phyloP scores from a whole-genome alignment of 2,797 vertebrate genomes.

The Tiaroga cobitis region DNA sequence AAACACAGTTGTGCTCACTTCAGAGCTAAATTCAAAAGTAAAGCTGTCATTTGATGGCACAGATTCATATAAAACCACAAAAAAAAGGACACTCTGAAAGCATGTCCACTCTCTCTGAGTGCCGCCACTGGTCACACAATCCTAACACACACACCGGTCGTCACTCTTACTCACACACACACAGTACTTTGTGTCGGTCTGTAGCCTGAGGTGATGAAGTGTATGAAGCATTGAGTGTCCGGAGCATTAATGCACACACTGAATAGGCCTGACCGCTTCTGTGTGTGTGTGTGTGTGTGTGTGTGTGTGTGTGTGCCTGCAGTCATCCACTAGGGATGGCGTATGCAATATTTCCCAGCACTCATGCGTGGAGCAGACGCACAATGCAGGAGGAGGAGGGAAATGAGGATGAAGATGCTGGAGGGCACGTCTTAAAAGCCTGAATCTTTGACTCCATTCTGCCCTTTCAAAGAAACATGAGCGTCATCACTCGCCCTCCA shows the following conservation, averaged over 20 bases:
- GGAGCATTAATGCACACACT: constrained; percentile 32
- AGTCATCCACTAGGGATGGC: constrained; percentile 49
- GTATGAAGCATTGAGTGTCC: constrained; percentile 49
- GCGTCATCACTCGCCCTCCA: neutral
- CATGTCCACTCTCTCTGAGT: neutral
- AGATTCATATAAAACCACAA: neutral
- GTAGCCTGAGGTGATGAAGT: constrained; percentile 46
- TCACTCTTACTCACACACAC: neutral
- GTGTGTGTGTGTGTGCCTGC: constrained; percentile 48
- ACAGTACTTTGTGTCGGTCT: constrained; percentile 23
- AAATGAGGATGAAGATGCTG: constrained; percentile 26
- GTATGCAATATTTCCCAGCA: constrained; percentile 70
- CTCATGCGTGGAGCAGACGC: constrained; percentile 70
- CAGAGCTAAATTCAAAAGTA: neutral
- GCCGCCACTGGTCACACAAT: neutral
- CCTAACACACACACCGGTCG: neutral
- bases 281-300: constrained; percentile 50
- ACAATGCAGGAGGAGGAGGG: constrained; percentile 59
- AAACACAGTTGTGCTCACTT: neutral
- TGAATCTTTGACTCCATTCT: constrained; percentile 3
- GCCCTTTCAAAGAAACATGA: neutral
- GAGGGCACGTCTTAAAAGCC: constrained; percentile 47
- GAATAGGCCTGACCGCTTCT: constrained; percentile 46
- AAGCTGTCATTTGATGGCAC: neutral
- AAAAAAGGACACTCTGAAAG: neutral